Base-by-base conservation (phyloP, 2,113 vertebrate species). In the Ibidorhyncha struthersii region DNA sequence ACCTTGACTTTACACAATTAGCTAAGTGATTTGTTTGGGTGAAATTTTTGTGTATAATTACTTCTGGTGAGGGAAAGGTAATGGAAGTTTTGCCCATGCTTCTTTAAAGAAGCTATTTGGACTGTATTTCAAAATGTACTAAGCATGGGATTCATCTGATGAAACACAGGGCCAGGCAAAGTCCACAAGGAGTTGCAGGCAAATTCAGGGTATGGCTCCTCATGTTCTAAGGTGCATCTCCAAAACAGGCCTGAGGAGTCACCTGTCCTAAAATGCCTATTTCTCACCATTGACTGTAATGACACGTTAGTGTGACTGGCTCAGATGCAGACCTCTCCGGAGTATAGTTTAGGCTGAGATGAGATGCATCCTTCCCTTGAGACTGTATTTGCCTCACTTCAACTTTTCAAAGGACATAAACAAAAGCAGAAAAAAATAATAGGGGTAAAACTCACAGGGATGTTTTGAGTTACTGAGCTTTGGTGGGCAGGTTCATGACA, bases 401-500 rank as follows among this genome's bases (percentile, higher is more conserved):
- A 30, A 4, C 61, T 81, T 74, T 66, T 63, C 18, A 34, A 91
- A 55, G 12, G 32, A 41, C 36, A 38, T 82, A 89, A 94, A 18
- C 8, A 61, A 71, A 94, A 79, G 4, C 19, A 63, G 38, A 22
- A 65, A 58, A 83, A 52, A 90, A 26, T 4, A 32, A 6, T 1
- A 4, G 7, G 3, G 13, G 4, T 70, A 69, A 84, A 80, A 69
- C 14, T 84, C 25, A 6, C 0, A 0, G 5, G 5, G 10, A 56
- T 8, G 5, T 72, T 78, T 55, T 43, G 43, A 67, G 73, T 74
- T 47, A 43, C 36, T 32, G 30, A 58, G 43, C 74, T 85, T 71
- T 93, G 49, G 32, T 71, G 71, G 47, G 23, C 70, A 80, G 52
- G 27, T 85, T 90, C 62, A 15, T 76, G 0, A 0, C 63, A n/a